Conservation (phyloP, 2,113 vertebrate genomes). For the Dolichallabes microphthalmus region DNA sequence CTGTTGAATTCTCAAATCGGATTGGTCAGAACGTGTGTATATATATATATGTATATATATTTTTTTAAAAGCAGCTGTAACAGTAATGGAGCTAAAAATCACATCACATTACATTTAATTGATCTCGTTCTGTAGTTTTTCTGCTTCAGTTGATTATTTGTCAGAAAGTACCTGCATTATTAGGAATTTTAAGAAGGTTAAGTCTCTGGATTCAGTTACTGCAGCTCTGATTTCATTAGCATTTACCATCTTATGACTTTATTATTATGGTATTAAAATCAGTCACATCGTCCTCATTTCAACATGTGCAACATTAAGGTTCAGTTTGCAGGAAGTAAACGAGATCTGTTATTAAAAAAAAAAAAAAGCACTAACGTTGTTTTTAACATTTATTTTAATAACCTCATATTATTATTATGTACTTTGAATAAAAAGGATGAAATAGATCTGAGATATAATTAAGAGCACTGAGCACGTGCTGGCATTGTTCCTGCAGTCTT, state of each 20-base stretch:
- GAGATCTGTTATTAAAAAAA: not conserved
- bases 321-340: not conserved
- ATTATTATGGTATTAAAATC: not conserved
- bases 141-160: too few species aligned
- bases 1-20: not conserved
- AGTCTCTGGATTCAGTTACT: not conserved
- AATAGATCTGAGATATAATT: not conserved
- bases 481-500: not conserved
- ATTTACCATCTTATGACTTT: not conserved
- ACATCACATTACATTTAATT: too few species aligned
- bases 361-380: not conserved
- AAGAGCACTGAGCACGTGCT: not conserved
- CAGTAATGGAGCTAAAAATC: not conserved
- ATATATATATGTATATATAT: too few species aligned
- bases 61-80: not conserved
- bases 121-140: too few species aligned
- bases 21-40: not conserved
- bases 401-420: not conserved
- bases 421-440: not conserved
- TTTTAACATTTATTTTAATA: not conserved
- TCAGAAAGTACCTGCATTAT: not conserved
- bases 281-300: not conserved
- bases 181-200: not conserved
- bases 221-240: not conserved
- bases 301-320: not conserved